Conservation (phyloP, 2,888 invertebrate species). For the Watsonalla binaria region DNA sequence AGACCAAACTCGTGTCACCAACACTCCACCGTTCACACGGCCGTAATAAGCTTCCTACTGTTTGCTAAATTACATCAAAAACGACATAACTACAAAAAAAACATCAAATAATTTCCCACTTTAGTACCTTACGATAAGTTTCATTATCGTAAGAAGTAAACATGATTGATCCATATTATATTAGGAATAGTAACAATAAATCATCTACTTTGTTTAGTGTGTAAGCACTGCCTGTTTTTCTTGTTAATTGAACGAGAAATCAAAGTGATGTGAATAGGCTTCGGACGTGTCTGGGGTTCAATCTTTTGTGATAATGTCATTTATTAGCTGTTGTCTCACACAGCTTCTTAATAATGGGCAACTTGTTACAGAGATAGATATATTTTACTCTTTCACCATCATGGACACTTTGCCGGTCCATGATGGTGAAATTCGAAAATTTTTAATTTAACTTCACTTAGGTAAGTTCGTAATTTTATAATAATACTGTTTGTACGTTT, state of each 20-base stretch:
- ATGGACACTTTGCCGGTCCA: no score
- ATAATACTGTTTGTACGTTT: no score
- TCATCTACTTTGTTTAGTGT: constrained; percentile 57
- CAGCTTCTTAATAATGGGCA: neutral
- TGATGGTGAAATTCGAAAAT: no score
- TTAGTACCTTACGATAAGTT: neutral
- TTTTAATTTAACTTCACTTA: no score
- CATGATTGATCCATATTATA: constrained; percentile 7
- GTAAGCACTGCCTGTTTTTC: constrained; percentile 65
- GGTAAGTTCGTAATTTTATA: no score
- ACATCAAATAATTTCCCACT: neutral
- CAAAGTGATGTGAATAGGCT: constrained; percentile 33
- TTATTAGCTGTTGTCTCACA: neutral
- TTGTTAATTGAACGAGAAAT: constrained; percentile 72
- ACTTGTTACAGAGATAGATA: neutral
- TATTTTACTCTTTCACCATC: neutral
- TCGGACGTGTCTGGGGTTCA: neutral
- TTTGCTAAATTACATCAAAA: constrained; percentile 12
- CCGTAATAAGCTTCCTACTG: constrained; percentile 50
- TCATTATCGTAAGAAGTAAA: neutral
- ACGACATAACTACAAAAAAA: neutral
- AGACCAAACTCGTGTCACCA: constrained; percentile 27
- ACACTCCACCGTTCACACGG: constrained; percentile 43
- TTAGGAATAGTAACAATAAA: constrained; percentile 58
- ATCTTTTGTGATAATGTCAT: neutral